Base-by-base conservation (phyloP, 2,797 vertebrate genomes). In the Scarus forsteni region DNA sequence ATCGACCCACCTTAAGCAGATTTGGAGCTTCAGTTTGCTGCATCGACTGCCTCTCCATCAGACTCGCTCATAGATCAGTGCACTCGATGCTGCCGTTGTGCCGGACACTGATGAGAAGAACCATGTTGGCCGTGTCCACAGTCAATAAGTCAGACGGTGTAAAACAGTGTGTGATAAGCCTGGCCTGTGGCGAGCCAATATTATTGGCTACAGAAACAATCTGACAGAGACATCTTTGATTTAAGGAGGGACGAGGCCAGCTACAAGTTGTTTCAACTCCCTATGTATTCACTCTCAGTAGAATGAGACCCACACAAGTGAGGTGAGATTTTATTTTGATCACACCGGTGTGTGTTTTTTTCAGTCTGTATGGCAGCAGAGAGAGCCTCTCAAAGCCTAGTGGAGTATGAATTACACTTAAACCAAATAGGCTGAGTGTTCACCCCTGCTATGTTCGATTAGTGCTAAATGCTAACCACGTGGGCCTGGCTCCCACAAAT, bases 121-220 rank as follows among this genome's bases (percentile, higher is more conserved):
- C 87, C 77, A 73, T 86, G 86, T 89, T 84, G 72, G 61, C 82
- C 71, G 50, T 85, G 83, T 80, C 86, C 63, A 15, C 69, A 62
- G 86, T 92, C 90, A 88, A 88, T 93, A 89, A 86, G 77, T 90
- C 90, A 85, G 82, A 36, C 81, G 43, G 85, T 50, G 80, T 87
- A 85, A 90, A 90, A 87, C 80, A 80, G 58, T 60, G 51, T 84
- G 84, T 77, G 85, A 89, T 86, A 86, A 88, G 83, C 86, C 44
- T 7, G 2, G 70, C 77, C 76, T 70, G 65, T 40, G 44, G 74
- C 5, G n/a, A 79, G 64, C 85, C 85, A 76, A 88, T 89, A 84
- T 66, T 75, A 68, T 58, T 34, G 60, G 55, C 77, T 43, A 12
- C 53, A 75, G 83, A 88, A 88, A 87, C 85, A 85, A 80, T 87